These are phyloP conservation scores for Macquaria ambigua DNA, from an alignment of 2,113 vertebrate species.

Conservation along the genomic window DNA sequence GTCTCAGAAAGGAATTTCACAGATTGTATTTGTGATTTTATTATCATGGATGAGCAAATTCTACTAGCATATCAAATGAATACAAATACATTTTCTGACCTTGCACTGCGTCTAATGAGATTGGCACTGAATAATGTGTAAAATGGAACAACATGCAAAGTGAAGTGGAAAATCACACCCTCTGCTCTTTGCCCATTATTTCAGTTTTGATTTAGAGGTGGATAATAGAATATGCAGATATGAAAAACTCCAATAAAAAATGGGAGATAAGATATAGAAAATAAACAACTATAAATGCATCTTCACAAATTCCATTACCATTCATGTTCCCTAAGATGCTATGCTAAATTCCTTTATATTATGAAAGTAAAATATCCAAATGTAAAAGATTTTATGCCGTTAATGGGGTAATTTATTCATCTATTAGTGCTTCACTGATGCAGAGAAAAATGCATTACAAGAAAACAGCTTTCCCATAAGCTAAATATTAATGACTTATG, in stretches of 20 bases:
- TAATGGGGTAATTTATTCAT: background rate
- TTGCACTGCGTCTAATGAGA: constrained; percentile 12
- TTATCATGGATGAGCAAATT: constrained; percentile 47
- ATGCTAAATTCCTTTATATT: background rate
- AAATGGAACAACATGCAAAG: constrained; percentile 13
- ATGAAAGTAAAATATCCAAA: background rate
- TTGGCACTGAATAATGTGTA: constrained; percentile 9
- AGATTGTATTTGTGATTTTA: constrained; percentile 63
- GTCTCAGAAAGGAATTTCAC: constrained; percentile 43
- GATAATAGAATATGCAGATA: background rate
- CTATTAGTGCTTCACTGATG: background rate
- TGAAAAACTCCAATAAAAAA: background rate
- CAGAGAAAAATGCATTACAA: background rate
- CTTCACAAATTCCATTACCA: background rate
- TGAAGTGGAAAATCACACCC: constrained; percentile 3
- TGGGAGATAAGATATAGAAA: background rate
- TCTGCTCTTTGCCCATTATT: background rate
- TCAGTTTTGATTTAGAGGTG: background rate
- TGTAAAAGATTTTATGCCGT: background rate
- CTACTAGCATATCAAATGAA: constrained; percentile 56
- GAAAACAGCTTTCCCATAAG: background rate
- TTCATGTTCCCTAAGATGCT: background rate
- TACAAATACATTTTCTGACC: constrained; percentile 51
- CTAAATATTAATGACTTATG: background rate
- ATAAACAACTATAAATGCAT: background rate